These are phyloP conservation scores for Thalpophila matura DNA, from an alignment of 2,888 invertebrate species.

Conservation along the genomic window DNA sequence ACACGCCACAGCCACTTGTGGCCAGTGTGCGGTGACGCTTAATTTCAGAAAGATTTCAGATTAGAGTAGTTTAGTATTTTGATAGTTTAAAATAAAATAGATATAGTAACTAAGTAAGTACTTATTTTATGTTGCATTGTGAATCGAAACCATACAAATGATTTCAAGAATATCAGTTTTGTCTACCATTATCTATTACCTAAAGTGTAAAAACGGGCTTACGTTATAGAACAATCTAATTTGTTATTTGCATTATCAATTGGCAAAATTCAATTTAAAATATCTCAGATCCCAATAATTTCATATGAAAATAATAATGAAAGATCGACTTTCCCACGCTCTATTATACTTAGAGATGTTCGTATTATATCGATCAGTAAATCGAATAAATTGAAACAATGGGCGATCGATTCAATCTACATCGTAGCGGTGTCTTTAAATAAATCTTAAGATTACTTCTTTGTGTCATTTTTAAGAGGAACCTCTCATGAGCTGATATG, in stretches of 20 bases:
- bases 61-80: too few species aligned
- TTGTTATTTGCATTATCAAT: neutral
- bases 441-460: slow-evolving; percentile 58
- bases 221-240: neutral
- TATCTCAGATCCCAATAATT: neutral
- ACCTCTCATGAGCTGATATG: neutral
- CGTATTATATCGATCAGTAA: slow-evolving; percentile 60
- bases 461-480: slow-evolving; percentile 61
- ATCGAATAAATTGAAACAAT: slow-evolving; percentile 73
- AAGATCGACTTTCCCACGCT: slow-evolving; percentile 50
- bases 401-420: slow-evolving; percentile 64
- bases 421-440: slow-evolving; percentile 62
- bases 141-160: too few species aligned
- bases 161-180: too few species aligned
- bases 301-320: slow-evolving; percentile 20
- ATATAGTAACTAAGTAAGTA: too few species aligned
- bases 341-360: slow-evolving; percentile 23
- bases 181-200: too few species aligned
- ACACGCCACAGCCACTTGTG: too few species aligned
- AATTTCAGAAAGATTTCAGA: too few species aligned
- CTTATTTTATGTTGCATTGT: too few species aligned
- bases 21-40: too few species aligned
- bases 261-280: slow-evolving; percentile 5
- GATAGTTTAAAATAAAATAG: too few species aligned
- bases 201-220: neutral